Evolutionary conservation across 2,113 vertebrate species (phyloP).

Genomic region (Prolemur simus): DNA sequence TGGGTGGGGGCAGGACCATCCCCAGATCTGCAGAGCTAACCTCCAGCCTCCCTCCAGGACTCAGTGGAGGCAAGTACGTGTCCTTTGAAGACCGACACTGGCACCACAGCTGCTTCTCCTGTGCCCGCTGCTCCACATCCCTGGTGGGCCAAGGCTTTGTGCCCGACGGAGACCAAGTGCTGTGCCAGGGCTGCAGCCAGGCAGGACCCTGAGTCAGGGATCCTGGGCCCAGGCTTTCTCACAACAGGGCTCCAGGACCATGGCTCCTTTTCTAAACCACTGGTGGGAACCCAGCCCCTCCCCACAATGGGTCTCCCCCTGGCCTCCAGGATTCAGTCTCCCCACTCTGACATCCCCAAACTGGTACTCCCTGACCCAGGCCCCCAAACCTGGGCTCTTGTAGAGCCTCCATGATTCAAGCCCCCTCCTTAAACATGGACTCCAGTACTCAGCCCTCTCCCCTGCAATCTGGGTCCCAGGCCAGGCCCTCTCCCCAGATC

Average conservation of each 20-base stretch:
- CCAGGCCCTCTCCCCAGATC: neutral
- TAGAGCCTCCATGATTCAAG: neutral
- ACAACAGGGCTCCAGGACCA: slow-evolving; percentile 31
- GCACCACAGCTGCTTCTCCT: slow-evolving; percentile 98
- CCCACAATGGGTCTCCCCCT: neutral
- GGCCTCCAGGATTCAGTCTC: slow-evolving; percentile 41
- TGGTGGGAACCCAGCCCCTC: neutral
- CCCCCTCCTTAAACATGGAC: neutral
- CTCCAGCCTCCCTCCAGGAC: slow-evolving; percentile 84
- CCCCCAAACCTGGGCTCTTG: neutral
- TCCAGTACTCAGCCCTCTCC: neutral
- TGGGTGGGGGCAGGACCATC: neutral
- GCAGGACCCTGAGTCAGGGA: slow-evolving; percentile 86
- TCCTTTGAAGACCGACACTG: slow-evolving; percentile 99
- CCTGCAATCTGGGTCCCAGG: neutral
- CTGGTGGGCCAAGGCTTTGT: slow-evolving; percentile 98
- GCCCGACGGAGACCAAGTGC: slow-evolving; percentile 91
- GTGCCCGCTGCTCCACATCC: slow-evolving; percentile 92
- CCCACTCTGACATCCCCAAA: neutral
- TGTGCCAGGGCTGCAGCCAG: slow-evolving; percentile 95
- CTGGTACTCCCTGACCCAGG: slow-evolving; percentile 35
- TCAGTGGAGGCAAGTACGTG: slow-evolving; percentile 97
- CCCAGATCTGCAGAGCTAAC: neutral
- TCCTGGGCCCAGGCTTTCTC: slow-evolving; percentile 36
- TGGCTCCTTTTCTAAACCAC: neutral